Evolutionary conservation across 2,113 vertebrate species (phyloP), one percentile per base, ranked within the genome.

Genomic region (Elgaria multicarinata): DNA sequence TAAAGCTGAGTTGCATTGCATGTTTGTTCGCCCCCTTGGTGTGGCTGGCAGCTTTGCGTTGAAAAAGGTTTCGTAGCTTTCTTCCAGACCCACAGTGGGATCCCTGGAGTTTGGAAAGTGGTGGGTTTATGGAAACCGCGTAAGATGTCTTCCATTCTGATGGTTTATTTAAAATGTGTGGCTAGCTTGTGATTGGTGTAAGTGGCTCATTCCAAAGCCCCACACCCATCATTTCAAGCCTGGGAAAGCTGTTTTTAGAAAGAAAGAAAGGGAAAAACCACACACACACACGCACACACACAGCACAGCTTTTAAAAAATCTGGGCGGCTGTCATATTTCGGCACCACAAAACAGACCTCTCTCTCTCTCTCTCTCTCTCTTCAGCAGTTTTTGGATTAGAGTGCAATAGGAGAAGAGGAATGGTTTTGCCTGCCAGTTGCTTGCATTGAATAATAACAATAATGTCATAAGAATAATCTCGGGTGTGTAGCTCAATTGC

Each of bases 171-270:
- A 53, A 85, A 85, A 69, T 33, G 3, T 82, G 58, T 55, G 28
- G 33, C 55, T 89, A 36, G 66, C 10, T 69, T 72, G 8, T 69
- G 53, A 79, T 20, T 39, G 80, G 28, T 72, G 75, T 77, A 42
- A 0, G 6, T 76, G 85, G 28, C n/a, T 85, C 58, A 62, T 14
- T 6, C 86, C 87, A 66, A 71, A 66, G 44, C 24, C 33, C 36
- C 71, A 66, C 22, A 42, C 85, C 85, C 85, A 64, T 77, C 55
- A 87, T 78, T 53, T 64, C 83, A n/a, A 69, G 22, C 24, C 42
- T 24, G 69, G 88, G 84, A 39, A 33, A 77, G 3, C 9, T 46
- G 31, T 0, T 24, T 85, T 85, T 72, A 77, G 22, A 31, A 36
- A 62, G 55, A 10, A 89, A 28, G 46, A 67, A 16, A 50, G 75